Base-by-base conservation (phyloP, 64 coral and sea anemone species). In the Pocillopora verrucosa region DNA sequence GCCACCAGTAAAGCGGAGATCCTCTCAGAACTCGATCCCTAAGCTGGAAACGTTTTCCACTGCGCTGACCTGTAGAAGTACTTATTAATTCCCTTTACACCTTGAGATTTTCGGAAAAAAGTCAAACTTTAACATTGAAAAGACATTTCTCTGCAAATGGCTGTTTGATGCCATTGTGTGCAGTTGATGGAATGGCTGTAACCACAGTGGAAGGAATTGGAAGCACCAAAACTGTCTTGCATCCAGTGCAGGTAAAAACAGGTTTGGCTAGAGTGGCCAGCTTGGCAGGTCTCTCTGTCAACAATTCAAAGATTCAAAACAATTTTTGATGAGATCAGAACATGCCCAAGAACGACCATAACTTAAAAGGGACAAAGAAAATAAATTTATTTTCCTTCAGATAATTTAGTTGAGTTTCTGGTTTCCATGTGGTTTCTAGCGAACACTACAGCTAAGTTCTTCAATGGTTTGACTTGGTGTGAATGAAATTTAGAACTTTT, bases 201-300 rank as follows among this genome's bases (percentile, higher is more conserved):
- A 95, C 94, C 22, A 95, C 94, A 62, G 90, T 95, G 70, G 94
- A 95, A 37, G 94, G 94, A 1, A 95, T 95, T 35, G 94, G 94
- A 19, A 92, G 90, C 51, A 95, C 94, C 56, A 95, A 92, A 62
- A 92, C 94, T 57, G 83, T 79, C n/a, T 80, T 95, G 35, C 94
- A 95, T 64, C 90, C 94, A 68, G 94, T 92, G 7, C 94, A 95
- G 94, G 94, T 95, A 88, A 11, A 87, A 24, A 30, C 67, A 70
- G 61, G 61, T 63, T 2, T 9, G 10, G 22, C 67, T 11, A 22
- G 67, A 1, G 25, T 24, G 6, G n/a, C 64, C 67, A 24, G 67
- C 22, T n/a, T n/a, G 65, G 24, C 22, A n/a, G 67, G 10, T 51
- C 41, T 51, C 41, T 51, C 7, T 51, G 41, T 51, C 7, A 51